Percentiles rank a stretch among this genome's conserved stretches.
phyloP scores from a whole-genome alignment of 2,113 vertebrate genomes.

The Rhinoderma darwinii region DNA sequence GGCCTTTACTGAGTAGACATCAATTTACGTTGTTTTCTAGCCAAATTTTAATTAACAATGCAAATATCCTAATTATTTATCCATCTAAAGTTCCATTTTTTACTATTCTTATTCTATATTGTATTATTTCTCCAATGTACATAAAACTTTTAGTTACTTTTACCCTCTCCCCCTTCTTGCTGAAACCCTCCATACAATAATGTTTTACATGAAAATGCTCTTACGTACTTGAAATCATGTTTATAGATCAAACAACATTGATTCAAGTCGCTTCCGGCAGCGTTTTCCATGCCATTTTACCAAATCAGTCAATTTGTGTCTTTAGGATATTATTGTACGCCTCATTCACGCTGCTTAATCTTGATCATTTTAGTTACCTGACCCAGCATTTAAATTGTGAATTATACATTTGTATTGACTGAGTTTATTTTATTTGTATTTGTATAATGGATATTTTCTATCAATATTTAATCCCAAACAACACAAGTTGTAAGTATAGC shows the following conservation, averaged over 20 bases:
- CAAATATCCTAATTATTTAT: no score
- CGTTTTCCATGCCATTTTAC: background rate
- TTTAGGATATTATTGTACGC: constrained; percentile 10
- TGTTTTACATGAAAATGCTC: background rate
- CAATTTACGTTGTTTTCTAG: background rate
- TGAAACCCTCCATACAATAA: background rate
- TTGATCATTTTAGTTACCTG: background rate
- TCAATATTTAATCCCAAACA: background rate
- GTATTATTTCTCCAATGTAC: background rate
- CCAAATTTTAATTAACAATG: background rate
- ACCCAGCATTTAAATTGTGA: background rate
- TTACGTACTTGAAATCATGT: constrained; percentile 30
- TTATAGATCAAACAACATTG: constrained; percentile 29
- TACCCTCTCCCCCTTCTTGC: background rate
- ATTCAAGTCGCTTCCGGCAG: constrained; percentile 8
- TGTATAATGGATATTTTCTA: background rate
- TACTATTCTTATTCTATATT: no score
- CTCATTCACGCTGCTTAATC: background rate
- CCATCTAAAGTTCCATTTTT: background rate
- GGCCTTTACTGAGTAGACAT: background rate
- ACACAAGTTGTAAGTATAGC: background rate
- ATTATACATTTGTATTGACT: background rate
- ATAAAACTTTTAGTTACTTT: background rate
- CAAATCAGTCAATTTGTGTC: constrained; percentile 29
- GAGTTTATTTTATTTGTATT: background rate